Percentiles rank a stretch among this genome's conserved stretches.
phyloP scores from a whole-genome alignment of 2,113 vertebrate genomes.

The Grantiella picta region DNA sequence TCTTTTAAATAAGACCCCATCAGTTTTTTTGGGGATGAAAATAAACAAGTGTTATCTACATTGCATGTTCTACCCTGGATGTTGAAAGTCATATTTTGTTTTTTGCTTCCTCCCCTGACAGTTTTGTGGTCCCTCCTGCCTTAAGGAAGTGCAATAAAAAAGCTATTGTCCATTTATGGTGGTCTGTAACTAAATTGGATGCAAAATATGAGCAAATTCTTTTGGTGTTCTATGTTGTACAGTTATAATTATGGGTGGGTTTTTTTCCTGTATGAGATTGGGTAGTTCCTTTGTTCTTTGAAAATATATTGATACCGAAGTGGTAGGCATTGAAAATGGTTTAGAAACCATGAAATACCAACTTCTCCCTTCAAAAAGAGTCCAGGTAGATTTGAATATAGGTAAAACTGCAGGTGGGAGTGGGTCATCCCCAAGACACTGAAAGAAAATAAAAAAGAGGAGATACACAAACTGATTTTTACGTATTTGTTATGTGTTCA shows the following conservation, averaged over 20 bases:
- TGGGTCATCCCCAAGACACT: not conserved
- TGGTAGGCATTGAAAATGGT: not conserved
- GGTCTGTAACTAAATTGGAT: not conserved
- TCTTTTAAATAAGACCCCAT: not conserved
- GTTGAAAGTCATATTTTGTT: not conserved
- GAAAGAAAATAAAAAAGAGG: not conserved
- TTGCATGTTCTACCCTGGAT: not conserved
- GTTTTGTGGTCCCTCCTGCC: not conserved
- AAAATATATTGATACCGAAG: not conserved
- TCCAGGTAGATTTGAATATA: not conserved
- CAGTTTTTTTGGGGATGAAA: not conserved
- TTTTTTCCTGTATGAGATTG: not conserved
- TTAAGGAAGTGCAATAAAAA: not conserved
- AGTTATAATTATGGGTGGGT: not conserved
- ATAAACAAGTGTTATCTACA: not conserved
- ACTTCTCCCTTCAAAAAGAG: not conserved
- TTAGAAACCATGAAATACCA: not conserved
- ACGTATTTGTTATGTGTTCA: not conserved
- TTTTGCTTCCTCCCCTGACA: not conserved
- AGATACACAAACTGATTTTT: not conserved
- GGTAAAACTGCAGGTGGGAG: not conserved
- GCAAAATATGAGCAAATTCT: not conserved
- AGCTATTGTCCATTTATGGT: not conserved
- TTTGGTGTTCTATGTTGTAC: not conserved
- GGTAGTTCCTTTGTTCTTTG: not conserved